Evolutionary conservation across 2,888 invertebrate species (phyloP), one percentile per base, ranked within the genome.

Genomic region (Lathronympha strigana): DNA sequence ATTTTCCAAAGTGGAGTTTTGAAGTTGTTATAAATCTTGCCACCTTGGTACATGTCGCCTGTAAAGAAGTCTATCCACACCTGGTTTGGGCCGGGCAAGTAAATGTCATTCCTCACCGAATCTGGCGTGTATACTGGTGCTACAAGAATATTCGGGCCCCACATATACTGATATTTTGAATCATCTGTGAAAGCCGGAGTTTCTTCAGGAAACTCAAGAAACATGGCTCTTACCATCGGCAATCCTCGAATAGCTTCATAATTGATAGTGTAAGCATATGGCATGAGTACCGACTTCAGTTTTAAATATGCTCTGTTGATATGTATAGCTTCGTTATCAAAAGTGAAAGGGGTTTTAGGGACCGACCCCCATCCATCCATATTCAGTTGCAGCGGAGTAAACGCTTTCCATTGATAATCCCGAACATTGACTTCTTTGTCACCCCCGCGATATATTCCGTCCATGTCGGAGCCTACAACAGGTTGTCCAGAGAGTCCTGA

Each of bases 111-210:
- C 0, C 91, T 84, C 38, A 84, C 67, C 28, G 80, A 78, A 51
- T 77, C 72, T 13, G 69, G 70, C 63, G 81, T 80, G 68, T 87
- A 91, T 25, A 91, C 80, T 15, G 91, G 91, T 2, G 91, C 91
- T 11, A 92, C 83, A 67, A 92, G 78, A 58, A 92, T 75, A 69
- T 75, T 79, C n/a, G 90, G 86, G 5, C 91, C 91, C 91, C 91
- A 92, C 90, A 91, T 90, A 68, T 74, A 92, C 68, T 92, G 91
- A 67, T 92, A 92, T 67, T 89, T 87, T n/a, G 86, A 86, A 71
- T 86, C 85, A 38, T 76, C 82, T 2, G 89, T 88, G 61, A 82
- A 83, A 2, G 83, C 84, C 28, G 76, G 62, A 5, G 33, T 71
- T 70, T 86, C 86, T 23, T 81, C 68, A 1, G 89, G 86, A 64